phyloP scores from a whole-genome alignment of 2,797 vertebrate species.

The Poecile montanus region DNA sequence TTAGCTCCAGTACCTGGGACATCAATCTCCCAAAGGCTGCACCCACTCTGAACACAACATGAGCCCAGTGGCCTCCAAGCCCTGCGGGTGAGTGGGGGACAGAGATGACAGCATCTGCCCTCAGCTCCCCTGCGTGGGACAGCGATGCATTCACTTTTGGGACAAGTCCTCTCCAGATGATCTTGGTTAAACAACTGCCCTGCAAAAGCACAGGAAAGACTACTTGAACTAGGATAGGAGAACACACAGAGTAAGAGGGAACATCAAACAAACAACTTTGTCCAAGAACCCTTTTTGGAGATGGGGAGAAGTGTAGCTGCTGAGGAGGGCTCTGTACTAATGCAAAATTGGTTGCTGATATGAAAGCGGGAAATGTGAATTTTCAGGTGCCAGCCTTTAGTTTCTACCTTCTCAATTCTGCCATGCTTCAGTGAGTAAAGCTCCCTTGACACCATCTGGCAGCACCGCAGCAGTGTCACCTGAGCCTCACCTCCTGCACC shows the following conservation, averaged over 20 bases:
- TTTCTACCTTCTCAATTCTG: not conserved
- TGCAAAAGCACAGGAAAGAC: not conserved
- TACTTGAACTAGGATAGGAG: not conserved
- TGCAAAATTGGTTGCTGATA: not conserved
- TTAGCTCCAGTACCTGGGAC: not conserved
- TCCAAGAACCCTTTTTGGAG: not conserved
- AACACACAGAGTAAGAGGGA: fast-evolving
- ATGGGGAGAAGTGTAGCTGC: fast-evolving
- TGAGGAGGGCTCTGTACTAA: not conserved
- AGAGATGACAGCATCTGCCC: not conserved
- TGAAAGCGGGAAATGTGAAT: not conserved
- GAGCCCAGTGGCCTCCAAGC: not conserved
- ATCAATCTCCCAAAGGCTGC: not conserved
- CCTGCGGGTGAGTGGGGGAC: fast-evolving
- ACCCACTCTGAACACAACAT: fast-evolving
- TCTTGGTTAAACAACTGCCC: not conserved
- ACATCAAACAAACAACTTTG: not conserved
- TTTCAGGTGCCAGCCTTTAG: not conserved
- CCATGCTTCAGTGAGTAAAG: not conserved
- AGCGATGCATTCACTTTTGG: not conserved
- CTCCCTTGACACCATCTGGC: not conserved
- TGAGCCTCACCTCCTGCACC: not conserved
- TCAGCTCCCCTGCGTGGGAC: not conserved
- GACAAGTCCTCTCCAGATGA: not conserved
- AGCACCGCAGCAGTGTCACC: not conserved